A percentile compares a stretch with the other conserved stretches of the same genome.
phyloP scores from a whole-genome alignment of 2,888 invertebrate genomes.

The Meteorus cinctellus region DNA sequence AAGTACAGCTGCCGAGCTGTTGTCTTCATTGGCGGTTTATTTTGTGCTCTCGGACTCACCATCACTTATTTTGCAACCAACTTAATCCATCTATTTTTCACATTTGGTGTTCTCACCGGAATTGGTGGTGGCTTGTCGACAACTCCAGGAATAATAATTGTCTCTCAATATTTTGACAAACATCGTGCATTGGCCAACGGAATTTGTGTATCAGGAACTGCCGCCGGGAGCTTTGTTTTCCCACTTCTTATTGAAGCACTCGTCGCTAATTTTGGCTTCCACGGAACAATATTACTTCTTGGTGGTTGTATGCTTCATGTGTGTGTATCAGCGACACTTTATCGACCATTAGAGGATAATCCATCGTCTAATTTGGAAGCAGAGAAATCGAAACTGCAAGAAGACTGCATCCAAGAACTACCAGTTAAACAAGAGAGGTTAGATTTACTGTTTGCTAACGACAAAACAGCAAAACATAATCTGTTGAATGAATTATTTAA shows the following conservation, averaged over 20 bases:
- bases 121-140: conserved; percentile 87
- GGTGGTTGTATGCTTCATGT: conserved; percentile 86
- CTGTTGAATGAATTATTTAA: conserved; percentile 71
- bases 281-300: conserved; percentile 82
- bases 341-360: conserved; percentile 76
- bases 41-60: conserved; percentile 82
- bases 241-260: conserved; percentile 83
- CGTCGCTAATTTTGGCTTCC: conserved; percentile 82
- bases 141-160: conserved; percentile 87
- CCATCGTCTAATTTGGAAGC: conserved; percentile 56
- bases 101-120: conserved; percentile 83
- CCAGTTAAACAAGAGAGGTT: conserved; percentile 69
- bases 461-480: conserved; percentile 68
- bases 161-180: conserved; percentile 86
- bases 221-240: conserved; percentile 85
- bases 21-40: conserved; percentile 83
- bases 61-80: conserved; percentile 82
- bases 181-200: conserved; percentile 87
- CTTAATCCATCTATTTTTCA: conserved; percentile 81
- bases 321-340: conserved; percentile 82
- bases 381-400: conserved; percentile 47
- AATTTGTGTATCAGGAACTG: conserved; percentile 87
- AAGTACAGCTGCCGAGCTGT: conserved; percentile 79
- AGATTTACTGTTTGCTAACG: conserved; percentile 68
- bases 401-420: conserved; percentile 60